Evolutionary conservation across 2,113 vertebrate species (phyloP).

Genomic region (Dunckerocampus dactyliophorus): DNA sequence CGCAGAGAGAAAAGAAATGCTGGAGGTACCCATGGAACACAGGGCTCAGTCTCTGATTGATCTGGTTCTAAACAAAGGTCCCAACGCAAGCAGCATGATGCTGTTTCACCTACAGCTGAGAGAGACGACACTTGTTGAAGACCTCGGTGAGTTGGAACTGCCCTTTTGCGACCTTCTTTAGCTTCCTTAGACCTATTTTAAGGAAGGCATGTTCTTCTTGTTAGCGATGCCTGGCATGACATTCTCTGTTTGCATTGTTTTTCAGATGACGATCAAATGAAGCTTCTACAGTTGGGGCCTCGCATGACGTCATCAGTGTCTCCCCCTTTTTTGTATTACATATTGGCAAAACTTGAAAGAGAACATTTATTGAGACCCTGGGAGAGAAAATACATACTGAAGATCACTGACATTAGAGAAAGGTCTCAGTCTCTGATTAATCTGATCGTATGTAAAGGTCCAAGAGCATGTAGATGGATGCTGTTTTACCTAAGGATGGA

Average conservation of each 20-base stretch:
- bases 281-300: not conserved
- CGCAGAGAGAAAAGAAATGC: not conserved
- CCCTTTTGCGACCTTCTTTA: not conserved
- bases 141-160: not conserved
- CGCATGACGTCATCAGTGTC: not conserved
- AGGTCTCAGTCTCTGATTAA: not conserved
- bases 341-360: not conserved
- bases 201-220: not conserved
- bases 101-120: not conserved
- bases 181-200: not conserved
- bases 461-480: not conserved
- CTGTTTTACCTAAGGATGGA: not conserved
- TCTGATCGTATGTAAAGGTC: not conserved
- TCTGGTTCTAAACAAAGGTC: not conserved
- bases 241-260: not conserved
- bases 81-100: not conserved
- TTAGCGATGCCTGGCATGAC: not conserved
- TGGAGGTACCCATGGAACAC: not conserved
- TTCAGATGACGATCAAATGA: not conserved
- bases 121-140: not conserved
- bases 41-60: not conserved
- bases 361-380: not conserved
- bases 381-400: too few relatives aligned
- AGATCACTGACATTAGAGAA: not conserved
- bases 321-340: not conserved